These are phyloP conservation scores for Pipistrellus pygmaeus DNA, from an alignment of 2,797 vertebrate species.

Conservation along the genomic window DNA sequence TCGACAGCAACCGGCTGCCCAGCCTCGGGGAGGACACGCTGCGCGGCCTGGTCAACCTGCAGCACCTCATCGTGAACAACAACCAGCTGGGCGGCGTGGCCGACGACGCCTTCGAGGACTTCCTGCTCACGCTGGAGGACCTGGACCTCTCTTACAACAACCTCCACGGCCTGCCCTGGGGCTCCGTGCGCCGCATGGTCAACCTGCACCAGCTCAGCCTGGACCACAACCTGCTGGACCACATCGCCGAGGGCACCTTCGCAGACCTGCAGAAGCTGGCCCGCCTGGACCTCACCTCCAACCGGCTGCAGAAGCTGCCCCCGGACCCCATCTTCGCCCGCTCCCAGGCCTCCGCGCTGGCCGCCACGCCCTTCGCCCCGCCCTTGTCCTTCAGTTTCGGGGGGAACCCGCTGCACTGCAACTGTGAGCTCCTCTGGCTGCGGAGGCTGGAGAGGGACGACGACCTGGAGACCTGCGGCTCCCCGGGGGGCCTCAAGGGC, in stretches of 20 bases:
- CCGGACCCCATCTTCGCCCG: conserved; percentile 97
- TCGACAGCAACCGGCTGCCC: conserved; percentile 96
- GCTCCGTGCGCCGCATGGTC: conserved; percentile 96
- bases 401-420: conserved; percentile 98
- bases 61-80: conserved; percentile 99
- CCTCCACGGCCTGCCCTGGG: conserved; percentile 95
- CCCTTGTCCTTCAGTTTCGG: conserved; percentile 96
- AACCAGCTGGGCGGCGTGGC: conserved; percentile 95
- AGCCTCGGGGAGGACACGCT: conserved; percentile 95
- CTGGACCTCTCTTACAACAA: conserved; percentile 99
- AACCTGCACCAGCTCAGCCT: conserved; percentile 98
- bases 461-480: conserved; percentile 98
- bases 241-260: conserved; percentile 97
- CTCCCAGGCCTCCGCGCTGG: conserved; percentile 91
- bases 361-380: conserved; percentile 92
- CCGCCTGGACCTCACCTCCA: conserved; percentile 97
- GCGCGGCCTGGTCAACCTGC: conserved; percentile 95
- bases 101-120: conserved; percentile 94
- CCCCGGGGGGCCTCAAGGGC: conserved; percentile 94
- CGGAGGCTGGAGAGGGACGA: conserved; percentile 95
- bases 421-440: conserved; percentile 98
- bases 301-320: conserved; percentile 98
- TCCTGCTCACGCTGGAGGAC: conserved; percentile 95
- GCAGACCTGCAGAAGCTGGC: conserved; percentile 97
- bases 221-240: conserved; percentile 96